These are phyloP conservation scores for Caretta caretta DNA, from an alignment of 2,113 vertebrate genomes.

Conservation along the genomic window DNA sequence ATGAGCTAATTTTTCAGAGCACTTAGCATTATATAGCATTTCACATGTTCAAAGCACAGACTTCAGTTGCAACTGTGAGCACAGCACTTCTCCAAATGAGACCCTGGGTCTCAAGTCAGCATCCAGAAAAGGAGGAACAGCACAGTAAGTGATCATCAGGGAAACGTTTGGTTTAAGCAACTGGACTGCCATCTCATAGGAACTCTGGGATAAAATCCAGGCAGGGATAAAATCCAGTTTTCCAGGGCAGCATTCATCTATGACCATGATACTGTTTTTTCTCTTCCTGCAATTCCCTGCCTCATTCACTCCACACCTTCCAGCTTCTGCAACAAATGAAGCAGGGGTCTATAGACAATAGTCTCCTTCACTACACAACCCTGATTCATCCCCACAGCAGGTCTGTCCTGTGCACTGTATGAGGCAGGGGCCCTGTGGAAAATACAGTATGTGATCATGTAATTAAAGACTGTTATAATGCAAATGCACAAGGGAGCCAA, in stretches of 20 bases:
- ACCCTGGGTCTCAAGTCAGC: neutral
- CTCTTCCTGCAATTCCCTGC: neutral
- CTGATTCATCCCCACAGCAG: neutral
- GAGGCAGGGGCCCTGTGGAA: neutral
- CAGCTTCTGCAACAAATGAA: neutral
- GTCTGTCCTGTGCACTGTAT: neutral
- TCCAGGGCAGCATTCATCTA: neutral
- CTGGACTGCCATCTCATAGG: neutral
- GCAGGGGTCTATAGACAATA: neutral
- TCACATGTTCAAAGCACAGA: neutral
- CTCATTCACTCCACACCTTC: neutral
- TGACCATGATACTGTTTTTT: neutral
- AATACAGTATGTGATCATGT: neutral
- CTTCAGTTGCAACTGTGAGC: constrained; percentile 5
- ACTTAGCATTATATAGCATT: neutral
- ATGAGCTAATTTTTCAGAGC: neutral
- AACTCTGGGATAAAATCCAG: neutral
- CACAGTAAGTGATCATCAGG: fast-evolving
- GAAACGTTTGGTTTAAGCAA: neutral
- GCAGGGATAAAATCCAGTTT: neutral
- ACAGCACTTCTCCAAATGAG: constrained; percentile 14
- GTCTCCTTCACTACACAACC: neutral
- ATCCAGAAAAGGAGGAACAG: neutral
- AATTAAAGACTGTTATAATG: neutral
- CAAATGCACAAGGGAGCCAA: neutral